Conservation (phyloP, 2,113 vertebrate species). For the Acinonyx jubatus region DNA sequence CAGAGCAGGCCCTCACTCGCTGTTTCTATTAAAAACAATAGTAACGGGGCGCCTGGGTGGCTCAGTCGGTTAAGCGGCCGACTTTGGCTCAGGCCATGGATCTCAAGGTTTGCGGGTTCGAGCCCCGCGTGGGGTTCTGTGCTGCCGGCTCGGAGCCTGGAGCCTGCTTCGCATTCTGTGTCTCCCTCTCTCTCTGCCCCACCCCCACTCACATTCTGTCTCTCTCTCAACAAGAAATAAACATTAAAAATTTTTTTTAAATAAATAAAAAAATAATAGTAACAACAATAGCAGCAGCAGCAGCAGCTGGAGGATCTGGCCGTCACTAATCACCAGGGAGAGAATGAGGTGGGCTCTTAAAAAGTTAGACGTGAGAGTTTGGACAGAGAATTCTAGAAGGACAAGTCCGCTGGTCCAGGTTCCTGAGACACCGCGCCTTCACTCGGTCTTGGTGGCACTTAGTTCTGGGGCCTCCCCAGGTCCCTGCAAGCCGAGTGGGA, state of each 20-base stretch:
- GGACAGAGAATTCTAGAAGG: not conserved
- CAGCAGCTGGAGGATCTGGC: not conserved
- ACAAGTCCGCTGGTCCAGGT: not conserved
- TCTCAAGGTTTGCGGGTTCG: too few relatives aligned
- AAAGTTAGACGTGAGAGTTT: not conserved
- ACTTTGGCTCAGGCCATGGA: too few relatives aligned
- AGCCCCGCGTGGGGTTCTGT: too few relatives aligned
- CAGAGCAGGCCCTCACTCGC: not conserved
- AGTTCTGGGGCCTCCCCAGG: not conserved
- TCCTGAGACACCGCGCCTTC: rapidly evolving
- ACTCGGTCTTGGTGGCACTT: not conserved
- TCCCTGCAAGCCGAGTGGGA: not conserved
- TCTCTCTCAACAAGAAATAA: too few relatives aligned
- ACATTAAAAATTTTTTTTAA: too few relatives aligned
- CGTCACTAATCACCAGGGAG: not conserved
- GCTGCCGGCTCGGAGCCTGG: too few relatives aligned
- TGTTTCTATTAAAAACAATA: not conserved
- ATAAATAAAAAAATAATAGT: too few relatives aligned
- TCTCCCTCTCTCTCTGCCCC: too few relatives aligned
- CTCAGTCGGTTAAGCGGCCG: too few relatives aligned
- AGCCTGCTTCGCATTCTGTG: too few relatives aligned
- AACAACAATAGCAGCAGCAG: not conserved
- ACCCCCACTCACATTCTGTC: too few relatives aligned
- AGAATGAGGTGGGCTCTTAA: not conserved
- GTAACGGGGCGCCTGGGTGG: too few relatives aligned